Conservation (phyloP, 2,113 vertebrate species). For the Sorex fumeus region DNA sequence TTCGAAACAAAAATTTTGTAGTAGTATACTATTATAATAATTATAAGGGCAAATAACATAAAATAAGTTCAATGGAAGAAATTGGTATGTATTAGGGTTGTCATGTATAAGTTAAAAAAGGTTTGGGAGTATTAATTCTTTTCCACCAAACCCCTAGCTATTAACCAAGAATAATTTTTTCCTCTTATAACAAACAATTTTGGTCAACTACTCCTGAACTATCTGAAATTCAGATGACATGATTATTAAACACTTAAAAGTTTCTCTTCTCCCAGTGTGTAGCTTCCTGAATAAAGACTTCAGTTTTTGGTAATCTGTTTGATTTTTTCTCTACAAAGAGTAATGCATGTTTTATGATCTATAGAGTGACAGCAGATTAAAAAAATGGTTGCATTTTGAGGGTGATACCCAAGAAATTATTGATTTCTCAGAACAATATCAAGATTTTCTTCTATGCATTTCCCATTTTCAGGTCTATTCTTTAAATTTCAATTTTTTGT, state of each 20-base stretch:
- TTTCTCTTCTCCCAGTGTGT: not conserved
- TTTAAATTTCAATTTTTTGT: too few relatives aligned
- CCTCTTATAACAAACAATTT: not conserved
- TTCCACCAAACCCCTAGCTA: not conserved
- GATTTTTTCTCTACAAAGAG: too few relatives aligned
- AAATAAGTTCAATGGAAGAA: not conserved
- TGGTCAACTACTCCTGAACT: not conserved
- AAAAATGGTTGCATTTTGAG: too few relatives aligned
- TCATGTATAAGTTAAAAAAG: constrained; percentile 49
- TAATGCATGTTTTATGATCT: too few relatives aligned
- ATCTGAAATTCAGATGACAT: not conserved
- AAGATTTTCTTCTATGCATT: too few relatives aligned
- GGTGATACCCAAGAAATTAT: too few relatives aligned
- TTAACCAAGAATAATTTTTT: not conserved
- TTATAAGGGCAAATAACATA: constrained; percentile 19
- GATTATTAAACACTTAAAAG: not conserved
- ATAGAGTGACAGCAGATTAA: too few relatives aligned
- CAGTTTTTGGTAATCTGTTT: too few relatives aligned
- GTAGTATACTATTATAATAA: constrained; percentile 5
- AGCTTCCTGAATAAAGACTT: too few relatives aligned
- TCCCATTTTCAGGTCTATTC: too few relatives aligned
- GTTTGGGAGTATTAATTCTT: not conserved
- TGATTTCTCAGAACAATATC: too few relatives aligned
- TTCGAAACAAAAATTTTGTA: constrained; percentile 6
- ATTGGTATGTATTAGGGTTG: not conserved